Evolutionary conservation across 2,797 vertebrate species (phyloP), one percentile per base, ranked within the genome.

Genomic region (Eulemur rubriventer): DNA sequence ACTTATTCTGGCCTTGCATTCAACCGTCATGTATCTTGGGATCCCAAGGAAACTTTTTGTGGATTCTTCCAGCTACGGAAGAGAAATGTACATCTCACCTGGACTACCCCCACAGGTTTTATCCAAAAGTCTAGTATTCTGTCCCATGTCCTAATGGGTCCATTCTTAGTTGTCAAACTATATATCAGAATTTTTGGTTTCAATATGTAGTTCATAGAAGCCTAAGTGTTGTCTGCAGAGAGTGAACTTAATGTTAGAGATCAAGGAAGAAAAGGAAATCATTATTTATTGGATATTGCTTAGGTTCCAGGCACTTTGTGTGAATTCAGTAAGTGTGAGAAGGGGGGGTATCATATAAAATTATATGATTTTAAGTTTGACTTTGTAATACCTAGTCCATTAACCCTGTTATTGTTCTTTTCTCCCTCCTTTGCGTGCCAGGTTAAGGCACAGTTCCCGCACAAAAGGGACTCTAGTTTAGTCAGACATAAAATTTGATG

Each of bases 281-380:
- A 81, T 41, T 20, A 33, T 70, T 94, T 94, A 59, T 38, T 87
- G 50, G 48, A 12, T 67, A 63, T 81, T 91, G 28, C 13, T 80
- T 93, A 50, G 59, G 14, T 96, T 6, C 13, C 24, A 88, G 28
- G 35, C 13, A 91, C 24, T 55, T 57, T 80, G 87, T 9, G n/a
- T 78, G 20, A 89, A 75, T 84, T 93, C n/a, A 85, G 30, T 61
- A 81, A n/a, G 33, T 83, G 33, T 90, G n/a, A 92, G 48, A 67
- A 96, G 73, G 26, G 43, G 24, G 80, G 91, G 52, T 81, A 55
- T 65, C 35, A 78, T 85, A 52, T 79, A 69, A 79, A 82, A 50
- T 78, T 55, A 75, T 80, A 11, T 91, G 57, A 33, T 95, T 91
- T 85, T 82, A 92, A 88, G 22, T 73, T 95, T 95, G 35, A 70